These are phyloP conservation scores for Thelaira solivaga DNA, from an alignment of 2,888 invertebrate genomes.

Conservation along the genomic window DNA sequence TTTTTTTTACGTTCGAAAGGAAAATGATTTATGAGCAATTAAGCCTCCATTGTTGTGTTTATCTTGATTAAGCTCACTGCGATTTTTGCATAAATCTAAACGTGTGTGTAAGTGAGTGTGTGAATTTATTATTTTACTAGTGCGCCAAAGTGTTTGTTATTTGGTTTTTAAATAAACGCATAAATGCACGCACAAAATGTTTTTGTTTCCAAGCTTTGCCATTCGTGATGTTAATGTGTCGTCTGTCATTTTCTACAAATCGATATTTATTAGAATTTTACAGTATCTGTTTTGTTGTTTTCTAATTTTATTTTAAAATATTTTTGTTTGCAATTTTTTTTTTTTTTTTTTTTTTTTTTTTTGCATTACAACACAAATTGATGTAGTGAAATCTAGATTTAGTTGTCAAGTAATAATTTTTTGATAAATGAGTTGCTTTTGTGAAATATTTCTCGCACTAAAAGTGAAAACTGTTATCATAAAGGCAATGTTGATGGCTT, in stretches of 20 bases:
- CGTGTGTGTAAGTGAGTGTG: background rate
- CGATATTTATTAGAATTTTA: too few relatives aligned
- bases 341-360: too few relatives aligned
- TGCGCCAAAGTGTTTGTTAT: slow-evolving; percentile 19
- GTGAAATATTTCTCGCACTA: too few relatives aligned
- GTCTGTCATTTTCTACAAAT: slow-evolving; percentile 3
- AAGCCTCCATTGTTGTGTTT: slow-evolving; percentile 63
- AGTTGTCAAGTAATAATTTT: too few relatives aligned
- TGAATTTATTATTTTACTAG: background rate
- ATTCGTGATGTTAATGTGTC: slow-evolving; percentile 23
- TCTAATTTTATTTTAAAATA: too few relatives aligned
- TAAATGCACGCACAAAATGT: slow-evolving; percentile 56
- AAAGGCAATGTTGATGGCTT: too few relatives aligned
- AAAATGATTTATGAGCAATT: slow-evolving; percentile 68
- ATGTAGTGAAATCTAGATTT: too few relatives aligned
- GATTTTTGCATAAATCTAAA: slow-evolving; percentile 14
- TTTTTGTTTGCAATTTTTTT: too few relatives aligned
- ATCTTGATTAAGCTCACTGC: slow-evolving; percentile 58
- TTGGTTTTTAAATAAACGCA: slow-evolving; percentile 33
- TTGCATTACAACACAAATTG: too few relatives aligned
- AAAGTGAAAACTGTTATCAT: too few relatives aligned
- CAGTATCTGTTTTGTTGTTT: background rate
- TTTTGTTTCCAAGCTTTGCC: slow-evolving; percentile 21
- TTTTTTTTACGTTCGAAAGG: slow-evolving; percentile 1
- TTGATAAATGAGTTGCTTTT: too few relatives aligned